Base-by-base conservation (phyloP, 2,888 invertebrate genomes). In the Dione vanillae region DNA sequence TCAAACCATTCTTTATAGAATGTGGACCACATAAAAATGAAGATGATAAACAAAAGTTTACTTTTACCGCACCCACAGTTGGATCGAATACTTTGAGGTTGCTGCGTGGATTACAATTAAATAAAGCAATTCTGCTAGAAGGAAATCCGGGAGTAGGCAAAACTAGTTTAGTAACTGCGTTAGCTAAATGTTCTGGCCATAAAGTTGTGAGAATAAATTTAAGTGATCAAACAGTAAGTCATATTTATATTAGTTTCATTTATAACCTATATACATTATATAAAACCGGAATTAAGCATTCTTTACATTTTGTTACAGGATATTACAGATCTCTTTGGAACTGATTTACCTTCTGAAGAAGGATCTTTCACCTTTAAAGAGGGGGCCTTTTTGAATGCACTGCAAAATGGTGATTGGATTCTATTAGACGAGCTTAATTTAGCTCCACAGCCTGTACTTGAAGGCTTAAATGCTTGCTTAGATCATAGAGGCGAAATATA, bases 121-220 rank as follows among this genome's bases (percentile, higher is more conserved):
- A 97, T 73, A 97, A 98, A 85, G 98, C 99, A 0, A 96, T 99
- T 71, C 94, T 99, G 67, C 89, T 99, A 19, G 99, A 99, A 93
- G 99, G 98, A 2, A 97, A 98, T 79, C 99, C 99, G 3, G 99
- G 99, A 2, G 99, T 99, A 20, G 99, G 99, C 3, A 99, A 99
- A 91, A 99, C 99, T 0, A 98, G 98, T 78, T 94, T 99, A 68
- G 97, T 99, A 1, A 96, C 96, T 67, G 98, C 98, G 37, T 91
- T 99, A 51, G 99, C 99, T 0, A 96, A 95, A 82, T 95, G 95
- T 10, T 95, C 98, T 2, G 97, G 98, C 1, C 96, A 98, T 85
- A 94, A 95, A 81, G 95, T 99, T 43, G 96, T 98, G 14, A 94
- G 99, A 58, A 98, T 99, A 71, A 99, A 99, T 94, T 94, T 99